These are phyloP conservation scores for Habroteleia sp. DNA, from an alignment of 2,888 invertebrate species.

Conservation along the genomic window DNA sequence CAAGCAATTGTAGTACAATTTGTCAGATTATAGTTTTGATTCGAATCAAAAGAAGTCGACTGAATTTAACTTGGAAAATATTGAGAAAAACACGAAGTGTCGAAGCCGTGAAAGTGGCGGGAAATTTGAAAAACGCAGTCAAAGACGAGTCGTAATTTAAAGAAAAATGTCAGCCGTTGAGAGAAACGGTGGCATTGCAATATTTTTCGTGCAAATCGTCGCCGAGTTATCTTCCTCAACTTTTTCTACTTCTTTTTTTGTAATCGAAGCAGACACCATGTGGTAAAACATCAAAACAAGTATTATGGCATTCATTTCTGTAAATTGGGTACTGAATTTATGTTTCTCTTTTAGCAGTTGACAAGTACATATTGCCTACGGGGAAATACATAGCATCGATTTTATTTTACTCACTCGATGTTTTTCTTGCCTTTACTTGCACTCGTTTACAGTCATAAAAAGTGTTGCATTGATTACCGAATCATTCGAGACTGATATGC, in stretches of 20 bases:
- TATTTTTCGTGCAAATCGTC: constrained; percentile 4
- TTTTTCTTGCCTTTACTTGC: constrained; percentile 45
- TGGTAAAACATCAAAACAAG: constrained; percentile 60
- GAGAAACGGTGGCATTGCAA: not conserved
- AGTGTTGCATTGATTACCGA: constrained; percentile 18
- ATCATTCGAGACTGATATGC: constrained; percentile 17
- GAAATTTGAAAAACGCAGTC: not conserved
- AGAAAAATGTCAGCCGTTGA: not conserved
- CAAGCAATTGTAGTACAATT: no score
- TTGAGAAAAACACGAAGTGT: no score
- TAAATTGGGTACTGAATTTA: constrained; percentile 59
- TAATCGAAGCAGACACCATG: constrained; percentile 36
- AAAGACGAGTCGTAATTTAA: not conserved
- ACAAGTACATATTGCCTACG: constrained; percentile 60
- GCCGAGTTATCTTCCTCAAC: not conserved
- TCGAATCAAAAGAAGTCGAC: no score
- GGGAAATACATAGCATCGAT: constrained; percentile 56
- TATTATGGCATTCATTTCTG: constrained; percentile 59
- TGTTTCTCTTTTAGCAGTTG: constrained; percentile 53
- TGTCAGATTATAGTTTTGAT: no score
- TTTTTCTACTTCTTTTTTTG: constrained; percentile 35
- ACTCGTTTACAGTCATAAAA: constrained; percentile 37
- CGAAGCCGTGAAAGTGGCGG: no score
- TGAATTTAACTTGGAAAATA: no score
- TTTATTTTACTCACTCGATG: constrained; percentile 51